phyloP scores from a whole-genome alignment of 2,888 invertebrate genomes.

The Pinctada fucata region DNA sequence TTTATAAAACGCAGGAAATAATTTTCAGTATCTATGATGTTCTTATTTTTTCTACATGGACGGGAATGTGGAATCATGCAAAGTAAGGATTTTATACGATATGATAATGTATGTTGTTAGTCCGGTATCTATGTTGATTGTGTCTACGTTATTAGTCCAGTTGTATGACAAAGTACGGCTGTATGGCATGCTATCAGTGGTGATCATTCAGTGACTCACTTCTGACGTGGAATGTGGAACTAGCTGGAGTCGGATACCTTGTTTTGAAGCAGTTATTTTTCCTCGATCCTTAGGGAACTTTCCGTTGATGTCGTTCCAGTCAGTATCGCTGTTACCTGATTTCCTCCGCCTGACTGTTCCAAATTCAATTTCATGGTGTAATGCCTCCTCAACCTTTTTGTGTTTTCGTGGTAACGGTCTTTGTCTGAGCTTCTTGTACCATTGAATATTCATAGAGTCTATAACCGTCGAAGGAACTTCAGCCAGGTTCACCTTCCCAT shows the following conservation, averaged over 20 bases:
- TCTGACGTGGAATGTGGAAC: slow-evolving; percentile 16
- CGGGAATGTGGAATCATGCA: too few relatives aligned
- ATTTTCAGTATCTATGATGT: too few relatives aligned
- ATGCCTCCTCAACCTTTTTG: not conserved
- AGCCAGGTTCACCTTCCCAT: not conserved
- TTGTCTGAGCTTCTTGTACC: not conserved
- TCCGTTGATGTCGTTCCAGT: slow-evolving; percentile 3
- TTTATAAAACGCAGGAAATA: too few relatives aligned
- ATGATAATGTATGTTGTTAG: too few relatives aligned
- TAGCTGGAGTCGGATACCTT: slow-evolving; percentile 3
- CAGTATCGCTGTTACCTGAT: not conserved
- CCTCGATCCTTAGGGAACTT: slow-evolving; percentile 30
- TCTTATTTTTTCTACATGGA: too few relatives aligned
- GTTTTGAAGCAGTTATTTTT: not conserved
- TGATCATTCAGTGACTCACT: not conserved
- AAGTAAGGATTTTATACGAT: too few relatives aligned
- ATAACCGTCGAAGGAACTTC: not conserved
- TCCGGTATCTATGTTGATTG: too few relatives aligned
- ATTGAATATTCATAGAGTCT: not conserved
- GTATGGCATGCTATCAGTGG: too few relatives aligned
- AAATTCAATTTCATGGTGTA: slow-evolving; percentile 1
- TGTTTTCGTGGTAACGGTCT: not conserved
- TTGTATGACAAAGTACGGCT: too few relatives aligned
- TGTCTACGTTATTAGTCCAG: too few relatives aligned
- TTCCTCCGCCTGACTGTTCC: not conserved